Evolutionary conservation across 2,888 invertebrate species (phyloP).

Genomic region (Gisinianus flammeolus): DNA sequence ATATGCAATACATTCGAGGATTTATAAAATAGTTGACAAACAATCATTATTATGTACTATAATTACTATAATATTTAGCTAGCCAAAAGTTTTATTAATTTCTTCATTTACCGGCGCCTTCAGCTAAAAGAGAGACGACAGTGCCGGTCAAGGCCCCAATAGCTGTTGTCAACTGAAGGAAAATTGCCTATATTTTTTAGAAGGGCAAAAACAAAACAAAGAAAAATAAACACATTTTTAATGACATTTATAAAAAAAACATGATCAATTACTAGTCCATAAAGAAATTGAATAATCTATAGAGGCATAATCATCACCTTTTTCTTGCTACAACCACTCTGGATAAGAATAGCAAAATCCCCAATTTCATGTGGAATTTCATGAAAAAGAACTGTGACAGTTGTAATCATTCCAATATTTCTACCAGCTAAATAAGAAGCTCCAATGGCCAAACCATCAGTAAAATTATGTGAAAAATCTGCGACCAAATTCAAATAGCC

Average conservation of each 20-base stretch:
- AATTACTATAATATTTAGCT: no score
- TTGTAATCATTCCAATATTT: conserved; percentile 85
- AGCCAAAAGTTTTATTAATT: no score
- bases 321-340: conserved; percentile 90
- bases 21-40: no score
- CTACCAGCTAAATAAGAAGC: conserved; percentile 94
- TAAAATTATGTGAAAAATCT: conserved; percentile 98
- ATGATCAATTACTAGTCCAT: no score
- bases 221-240: no score
- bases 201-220: no score
- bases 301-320: no score
- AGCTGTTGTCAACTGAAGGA: conserved; percentile 91
- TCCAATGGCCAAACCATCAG: conserved; percentile 98
- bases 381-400: conserved; percentile 93
- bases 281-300: no score
- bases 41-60: no score
- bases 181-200: conserved; percentile 85
- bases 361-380: conserved; percentile 99
- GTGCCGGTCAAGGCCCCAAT: conserved; percentile 94
- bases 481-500: conserved; percentile 97
- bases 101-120: conserved; percentile 71
- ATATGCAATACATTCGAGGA: no score
- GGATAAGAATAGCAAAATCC: conserved; percentile 97
- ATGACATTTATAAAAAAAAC: no score
- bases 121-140: conserved; percentile 80